Percentiles rank a stretch among this genome's conserved stretches.
phyloP scores from a whole-genome alignment of 2,888 invertebrate species.

The Spisula solida region DNA sequence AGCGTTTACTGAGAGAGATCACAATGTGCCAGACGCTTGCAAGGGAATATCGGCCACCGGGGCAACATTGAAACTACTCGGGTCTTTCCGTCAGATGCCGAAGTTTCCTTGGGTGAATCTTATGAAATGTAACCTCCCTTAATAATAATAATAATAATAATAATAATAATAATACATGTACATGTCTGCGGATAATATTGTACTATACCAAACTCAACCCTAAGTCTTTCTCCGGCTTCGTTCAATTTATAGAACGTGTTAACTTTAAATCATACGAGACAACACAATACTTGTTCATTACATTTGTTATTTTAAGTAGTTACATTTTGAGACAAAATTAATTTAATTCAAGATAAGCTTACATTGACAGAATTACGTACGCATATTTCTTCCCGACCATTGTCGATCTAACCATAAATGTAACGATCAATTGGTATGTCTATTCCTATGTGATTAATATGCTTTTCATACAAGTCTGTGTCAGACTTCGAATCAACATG shows the following conservation, averaged over 20 bases:
- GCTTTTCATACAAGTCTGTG: not conserved
- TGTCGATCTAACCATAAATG: not conserved
- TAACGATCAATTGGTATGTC: not conserved
- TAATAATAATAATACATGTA: too few species aligned
- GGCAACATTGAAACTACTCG: not conserved
- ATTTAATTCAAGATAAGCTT: conserved; percentile 15
- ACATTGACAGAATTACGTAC: not conserved
- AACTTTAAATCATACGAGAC: not conserved
- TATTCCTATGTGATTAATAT: conserved; percentile 13
- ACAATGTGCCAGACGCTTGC: not conserved
- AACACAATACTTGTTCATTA: not conserved
- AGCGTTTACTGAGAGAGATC: not conserved
- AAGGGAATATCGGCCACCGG: not conserved
- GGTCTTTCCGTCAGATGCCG: too few species aligned
- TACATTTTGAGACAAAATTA: not conserved
- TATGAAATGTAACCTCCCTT: too few species aligned
- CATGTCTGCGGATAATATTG: too few species aligned
- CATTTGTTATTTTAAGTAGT: not conserved
- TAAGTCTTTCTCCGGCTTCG: not conserved
- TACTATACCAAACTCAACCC: too few species aligned
- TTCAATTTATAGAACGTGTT: not conserved
- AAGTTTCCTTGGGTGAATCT: too few species aligned
- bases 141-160: too few species aligned
- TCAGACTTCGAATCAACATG: conserved; percentile 5
- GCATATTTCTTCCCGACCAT: not conserved